Conservation (phyloP, 1,140 invertebrate species). For the Drosophila yakuba region DNA sequence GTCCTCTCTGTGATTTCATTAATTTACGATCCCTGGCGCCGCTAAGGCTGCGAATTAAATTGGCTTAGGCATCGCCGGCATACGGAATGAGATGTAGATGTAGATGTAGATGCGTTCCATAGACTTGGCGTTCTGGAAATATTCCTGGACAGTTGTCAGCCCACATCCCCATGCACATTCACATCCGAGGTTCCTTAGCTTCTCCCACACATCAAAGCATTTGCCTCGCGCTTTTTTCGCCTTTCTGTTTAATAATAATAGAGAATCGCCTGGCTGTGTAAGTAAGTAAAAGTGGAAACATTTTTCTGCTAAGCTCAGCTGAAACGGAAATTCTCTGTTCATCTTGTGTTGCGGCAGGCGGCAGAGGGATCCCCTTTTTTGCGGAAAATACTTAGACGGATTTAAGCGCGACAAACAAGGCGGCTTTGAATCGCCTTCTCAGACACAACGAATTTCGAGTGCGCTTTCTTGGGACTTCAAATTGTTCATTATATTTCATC, state of each 20-base stretch:
- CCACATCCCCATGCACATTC: too few species aligned
- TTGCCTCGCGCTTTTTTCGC: conserved; percentile 25
- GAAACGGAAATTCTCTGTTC: conserved; percentile 74
- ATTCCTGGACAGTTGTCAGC: conserved; percentile 16
- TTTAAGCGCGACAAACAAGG: conserved; percentile 79
- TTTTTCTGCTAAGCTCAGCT: conserved; percentile 81
- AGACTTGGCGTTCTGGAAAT: conserved; percentile 4
- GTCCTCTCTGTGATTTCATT: conserved; percentile 70
- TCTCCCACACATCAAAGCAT: conserved; percentile 62
- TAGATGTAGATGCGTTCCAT: background rate
- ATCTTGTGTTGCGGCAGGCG: conserved; percentile 61
- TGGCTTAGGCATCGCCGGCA: conserved; percentile 62
- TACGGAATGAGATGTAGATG: conserved; percentile 56
- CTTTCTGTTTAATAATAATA: conserved; percentile 75
- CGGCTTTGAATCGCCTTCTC: conserved; percentile 1
- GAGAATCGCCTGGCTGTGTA: conserved; percentile 56
- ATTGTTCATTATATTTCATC: too few species aligned
- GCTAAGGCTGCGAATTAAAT: conserved; percentile 70
- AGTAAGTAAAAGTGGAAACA: conserved; percentile 77
- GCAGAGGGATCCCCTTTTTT: conserved; percentile 25
- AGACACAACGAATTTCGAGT: background rate
- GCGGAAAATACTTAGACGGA: conserved; percentile 74
- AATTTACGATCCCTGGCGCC: conserved; percentile 74
- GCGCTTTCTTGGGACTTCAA: conserved; percentile 20
- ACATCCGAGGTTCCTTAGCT: conserved; percentile 21